phyloP scores from a whole-genome alignment of 2,797 vertebrate genomes.

The Uromys caudimaculatus region DNA sequence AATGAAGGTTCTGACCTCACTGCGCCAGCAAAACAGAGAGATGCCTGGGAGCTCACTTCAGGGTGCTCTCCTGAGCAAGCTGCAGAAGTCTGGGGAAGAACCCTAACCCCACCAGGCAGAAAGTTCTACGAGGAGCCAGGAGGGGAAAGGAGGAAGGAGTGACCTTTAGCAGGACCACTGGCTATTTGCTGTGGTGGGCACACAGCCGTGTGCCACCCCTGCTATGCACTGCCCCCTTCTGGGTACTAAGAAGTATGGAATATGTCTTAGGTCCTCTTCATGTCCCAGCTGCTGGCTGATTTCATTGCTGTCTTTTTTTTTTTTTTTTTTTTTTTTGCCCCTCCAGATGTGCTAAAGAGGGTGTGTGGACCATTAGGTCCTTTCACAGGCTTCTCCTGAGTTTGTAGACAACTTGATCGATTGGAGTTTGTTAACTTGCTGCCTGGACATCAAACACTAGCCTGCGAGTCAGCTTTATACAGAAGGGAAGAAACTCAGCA shows the following conservation, averaged over 20 bases:
- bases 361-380: not conserved
- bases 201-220: not conserved
- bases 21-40: not conserved
- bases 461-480: not conserved
- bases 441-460: not conserved
- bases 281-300: too few relatives aligned
- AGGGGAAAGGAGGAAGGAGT: not conserved
- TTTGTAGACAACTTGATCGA: not conserved
- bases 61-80: not conserved
- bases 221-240: not conserved
- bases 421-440: not conserved
- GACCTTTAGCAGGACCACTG: not conserved
- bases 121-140: not conserved
- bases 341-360: not conserved
- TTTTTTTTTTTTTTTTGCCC: too few relatives aligned
- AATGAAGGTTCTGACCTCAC: not conserved
- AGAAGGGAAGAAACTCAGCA: not conserved
- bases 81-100: not conserved
- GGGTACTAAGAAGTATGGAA: rapidly evolving
- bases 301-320: too few relatives aligned
- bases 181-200: not conserved
- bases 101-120: not conserved
- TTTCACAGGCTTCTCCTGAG: not conserved
- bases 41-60: not conserved
- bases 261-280: not conserved